Conservation (phyloP, 2,888 invertebrate species). For the Linnaemya vulpina region DNA sequence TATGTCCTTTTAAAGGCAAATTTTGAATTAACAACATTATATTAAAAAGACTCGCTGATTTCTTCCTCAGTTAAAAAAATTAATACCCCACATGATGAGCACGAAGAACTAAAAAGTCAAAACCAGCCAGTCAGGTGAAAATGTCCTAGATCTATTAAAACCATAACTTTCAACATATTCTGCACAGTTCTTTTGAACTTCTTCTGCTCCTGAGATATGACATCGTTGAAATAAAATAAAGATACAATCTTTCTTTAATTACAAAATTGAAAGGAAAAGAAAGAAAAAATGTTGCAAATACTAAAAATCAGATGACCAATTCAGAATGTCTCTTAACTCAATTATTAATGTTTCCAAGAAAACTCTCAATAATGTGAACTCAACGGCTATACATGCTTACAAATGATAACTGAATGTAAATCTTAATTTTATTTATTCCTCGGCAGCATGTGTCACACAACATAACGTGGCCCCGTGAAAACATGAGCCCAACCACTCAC, state of each 20-base stretch:
- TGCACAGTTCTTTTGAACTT: not conserved
- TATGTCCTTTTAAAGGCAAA: no score
- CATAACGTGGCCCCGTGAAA: constrained; percentile 17
- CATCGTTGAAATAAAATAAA: no score
- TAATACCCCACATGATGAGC: no score
- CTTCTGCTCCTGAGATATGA: no score
- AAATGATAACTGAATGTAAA: constrained; percentile 35
- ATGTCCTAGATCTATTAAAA: no score
- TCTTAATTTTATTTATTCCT: not conserved
- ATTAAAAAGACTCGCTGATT: no score
- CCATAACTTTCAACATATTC: not conserved
- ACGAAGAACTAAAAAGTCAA: no score
- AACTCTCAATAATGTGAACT: constrained; percentile 47
- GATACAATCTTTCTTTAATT: no score
- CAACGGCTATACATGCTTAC: constrained; percentile 51
- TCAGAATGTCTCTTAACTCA: constrained; percentile 52
- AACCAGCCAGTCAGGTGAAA: no score
- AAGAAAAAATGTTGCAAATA: not conserved
- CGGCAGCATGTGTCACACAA: constrained; percentile 32
- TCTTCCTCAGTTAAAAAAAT: no score
- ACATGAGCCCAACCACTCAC: not conserved
- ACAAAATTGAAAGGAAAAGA: not conserved
- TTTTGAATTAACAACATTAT: no score
- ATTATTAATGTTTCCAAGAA: constrained; percentile 68
- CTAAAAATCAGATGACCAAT: constrained; percentile 28